Base-by-base conservation (phyloP, 2,888 invertebrate species). In the Torymus aiolomorphi region DNA sequence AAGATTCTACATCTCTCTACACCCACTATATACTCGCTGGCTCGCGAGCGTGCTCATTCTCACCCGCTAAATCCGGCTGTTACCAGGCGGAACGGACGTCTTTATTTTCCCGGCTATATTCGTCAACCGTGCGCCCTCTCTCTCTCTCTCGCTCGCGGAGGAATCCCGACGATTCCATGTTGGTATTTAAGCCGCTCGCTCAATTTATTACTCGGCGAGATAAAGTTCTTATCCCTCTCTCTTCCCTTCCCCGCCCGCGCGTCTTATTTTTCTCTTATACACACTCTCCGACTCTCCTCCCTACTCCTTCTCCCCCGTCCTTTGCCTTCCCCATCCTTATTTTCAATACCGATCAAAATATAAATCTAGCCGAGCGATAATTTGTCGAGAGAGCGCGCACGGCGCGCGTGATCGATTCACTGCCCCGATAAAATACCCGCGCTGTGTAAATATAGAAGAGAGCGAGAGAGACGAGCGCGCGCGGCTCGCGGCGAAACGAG, bases 51-150 rank as follows among this genome's bases (percentile, higher is more conserved):
- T 63, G 49, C 72, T 67, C 73, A 24, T 73, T 78, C 78, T 73
- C 62, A 57, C 56, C 65, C 57, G 70, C 74, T 75, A 57, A 73
- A 80, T 73, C 76, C 67, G 65, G 71, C 79, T 75, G 70, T 65
- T 61, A 73, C 54, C 62, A 72, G 49, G 78, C 61, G 31, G 52
- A 67, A 67, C 20, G 67, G 51, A 80, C 59, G 76, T 80, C 80
- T 80, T 80, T 76, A 80, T 80, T 76, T 76, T 57, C 67, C 24
- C 59, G 69, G 62, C 61, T 76, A 72, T 73, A 80, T 80, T 80
- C 76, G 76, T 80, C 80, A 76, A 76, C 79, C 71, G 52, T 66
- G 75, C 42, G 31, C 31, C 2, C 2, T 2, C 24, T 24, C 24
- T 24, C 24, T 2, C 3, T 2, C 3, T 3, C 31, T 2, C 31